Evolutionary conservation across 2,113 vertebrate species (phyloP).

Genomic region (Columba janthina): DNA sequence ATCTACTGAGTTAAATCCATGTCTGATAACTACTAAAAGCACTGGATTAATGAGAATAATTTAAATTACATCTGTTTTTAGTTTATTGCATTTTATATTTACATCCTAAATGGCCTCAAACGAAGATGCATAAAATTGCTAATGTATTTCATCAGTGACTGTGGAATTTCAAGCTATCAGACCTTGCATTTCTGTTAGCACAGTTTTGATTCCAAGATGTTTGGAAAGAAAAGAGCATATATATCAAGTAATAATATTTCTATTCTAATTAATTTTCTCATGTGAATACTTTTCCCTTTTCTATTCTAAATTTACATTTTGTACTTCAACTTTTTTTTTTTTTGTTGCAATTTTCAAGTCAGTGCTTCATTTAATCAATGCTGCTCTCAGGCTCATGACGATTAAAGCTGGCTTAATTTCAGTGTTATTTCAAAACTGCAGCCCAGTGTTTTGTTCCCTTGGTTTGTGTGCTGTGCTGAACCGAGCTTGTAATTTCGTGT

Average conservation of each 20-base stretch:
- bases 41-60: not conserved
- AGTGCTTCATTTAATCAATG: not conserved
- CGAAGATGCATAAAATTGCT: slow-evolving; percentile 6
- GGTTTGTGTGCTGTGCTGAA: slow-evolving; percentile 4
- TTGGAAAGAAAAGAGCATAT: not conserved
- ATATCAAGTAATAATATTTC: slow-evolving; percentile 7
- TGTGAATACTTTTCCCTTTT: not conserved
- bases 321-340: not conserved
- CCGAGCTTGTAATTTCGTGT: slow-evolving; percentile 16
- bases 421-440: not conserved
- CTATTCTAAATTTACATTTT: slow-evolving; percentile 3
- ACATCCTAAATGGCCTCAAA: not conserved
- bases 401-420: slow-evolving; percentile 5
- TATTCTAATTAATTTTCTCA: not conserved
- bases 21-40: not conserved
- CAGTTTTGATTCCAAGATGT: not conserved
- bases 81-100: slow-evolving; percentile 37
- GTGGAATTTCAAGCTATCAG: not conserved
- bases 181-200: not conserved
- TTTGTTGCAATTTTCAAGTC: not conserved
- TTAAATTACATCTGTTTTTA: slow-evolving; percentile 11
- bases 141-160: slow-evolving; percentile 1
- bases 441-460: not conserved
- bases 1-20: not conserved
- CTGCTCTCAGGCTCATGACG: not conserved